Evolutionary conservation across 2,888 invertebrate species (phyloP).

Genomic region (Pyrrhosoma nymphula): DNA sequence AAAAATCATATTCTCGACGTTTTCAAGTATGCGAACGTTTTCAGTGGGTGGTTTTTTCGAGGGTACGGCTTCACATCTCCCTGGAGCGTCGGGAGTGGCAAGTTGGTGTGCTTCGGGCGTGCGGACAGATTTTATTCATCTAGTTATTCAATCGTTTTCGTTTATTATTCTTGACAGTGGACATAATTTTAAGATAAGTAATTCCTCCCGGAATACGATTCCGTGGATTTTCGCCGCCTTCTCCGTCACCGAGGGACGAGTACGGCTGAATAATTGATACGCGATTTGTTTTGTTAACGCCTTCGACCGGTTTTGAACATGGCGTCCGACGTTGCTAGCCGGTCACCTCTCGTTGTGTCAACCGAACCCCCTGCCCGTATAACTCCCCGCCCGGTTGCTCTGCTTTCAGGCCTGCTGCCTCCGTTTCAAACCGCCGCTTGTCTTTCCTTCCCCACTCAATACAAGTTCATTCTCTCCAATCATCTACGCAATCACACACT

Average conservation of each 20-base stretch:
- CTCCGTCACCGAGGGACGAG: neutral
- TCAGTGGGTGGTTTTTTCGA: neutral
- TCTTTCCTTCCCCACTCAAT: neutral
- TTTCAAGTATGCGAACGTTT: neutral
- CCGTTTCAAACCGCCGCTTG: neutral
- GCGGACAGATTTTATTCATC: neutral
- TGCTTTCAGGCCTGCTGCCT: neutral
- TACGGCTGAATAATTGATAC: constrained; percentile 31
- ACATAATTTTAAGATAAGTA: neutral
- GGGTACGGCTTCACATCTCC: neutral
- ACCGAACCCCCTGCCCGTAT: constrained; percentile 21
- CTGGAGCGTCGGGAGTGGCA: neutral
- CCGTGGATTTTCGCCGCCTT: neutral
- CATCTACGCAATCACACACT: neutral
- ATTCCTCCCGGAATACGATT: neutral
- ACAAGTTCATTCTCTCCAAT: neutral
- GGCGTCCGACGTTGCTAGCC: constrained; percentile 64
- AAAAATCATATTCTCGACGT: too few relatives aligned
- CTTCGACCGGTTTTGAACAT: constrained; percentile 64
- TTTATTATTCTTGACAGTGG: neutral
- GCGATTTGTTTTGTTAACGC: constrained; percentile 48
- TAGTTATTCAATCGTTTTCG: neutral
- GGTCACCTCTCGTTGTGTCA: constrained; percentile 59
- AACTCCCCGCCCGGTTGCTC: neutral
- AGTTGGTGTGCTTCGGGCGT: neutral